phyloP scores from a whole-genome alignment of 2,113 vertebrate genomes.

The Scolopax mira region DNA sequence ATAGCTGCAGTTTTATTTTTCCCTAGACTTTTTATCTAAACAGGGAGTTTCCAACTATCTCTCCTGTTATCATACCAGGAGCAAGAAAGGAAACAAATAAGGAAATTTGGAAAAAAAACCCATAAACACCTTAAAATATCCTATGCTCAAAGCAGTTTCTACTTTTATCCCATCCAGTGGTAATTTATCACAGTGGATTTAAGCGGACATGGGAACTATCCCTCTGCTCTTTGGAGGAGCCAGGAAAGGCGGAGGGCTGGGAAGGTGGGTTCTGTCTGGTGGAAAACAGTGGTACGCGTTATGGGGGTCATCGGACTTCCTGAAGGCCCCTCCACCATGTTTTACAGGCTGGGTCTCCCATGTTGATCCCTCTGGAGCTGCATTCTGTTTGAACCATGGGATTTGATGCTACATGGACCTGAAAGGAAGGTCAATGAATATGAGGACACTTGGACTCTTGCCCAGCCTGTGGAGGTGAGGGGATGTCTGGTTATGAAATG shows the following conservation, averaged over 20 bases:
- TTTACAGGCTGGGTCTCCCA: not conserved
- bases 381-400: slow-evolving; percentile 3
- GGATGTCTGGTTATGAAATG: not conserved
- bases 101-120: not conserved
- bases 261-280: not conserved
- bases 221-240: slow-evolving; percentile 5
- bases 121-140: not conserved
- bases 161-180: slow-evolving; percentile 14
- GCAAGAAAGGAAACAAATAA: slow-evolving; percentile 30
- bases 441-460: not conserved
- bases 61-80: not conserved
- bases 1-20: not conserved
- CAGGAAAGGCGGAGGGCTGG: slow-evolving; percentile 13
- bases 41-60: not conserved
- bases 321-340: not conserved
- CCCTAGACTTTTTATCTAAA: not conserved
- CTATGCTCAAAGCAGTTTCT: not conserved
- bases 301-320: not conserved
- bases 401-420: not conserved
- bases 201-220: not conserved
- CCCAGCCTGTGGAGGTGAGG: not conserved
- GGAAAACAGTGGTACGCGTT: not conserved
- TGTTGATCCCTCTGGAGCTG: not conserved
- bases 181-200: not conserved
- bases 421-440: not conserved